phyloP scores from a whole-genome alignment of 2,797 vertebrate genomes.

The Iguana delicatissima region DNA sequence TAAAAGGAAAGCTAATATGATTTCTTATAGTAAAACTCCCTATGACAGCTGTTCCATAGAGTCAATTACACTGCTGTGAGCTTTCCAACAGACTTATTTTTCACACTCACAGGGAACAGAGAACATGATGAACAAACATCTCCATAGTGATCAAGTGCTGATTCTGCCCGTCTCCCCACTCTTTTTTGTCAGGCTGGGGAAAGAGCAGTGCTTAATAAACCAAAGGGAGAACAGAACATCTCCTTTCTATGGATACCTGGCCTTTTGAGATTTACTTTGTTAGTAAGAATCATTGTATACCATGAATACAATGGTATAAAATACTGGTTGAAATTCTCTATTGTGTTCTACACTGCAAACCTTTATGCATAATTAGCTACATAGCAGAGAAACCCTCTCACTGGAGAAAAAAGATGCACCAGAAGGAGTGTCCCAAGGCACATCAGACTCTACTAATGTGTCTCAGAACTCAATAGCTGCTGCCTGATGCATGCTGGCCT shows the following conservation, averaged over 20 bases:
- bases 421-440: too few relatives aligned
- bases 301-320: neutral
- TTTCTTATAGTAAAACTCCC: slow-evolving; percentile 68
- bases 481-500: too few relatives aligned
- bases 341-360: too few relatives aligned
- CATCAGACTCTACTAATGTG: too few relatives aligned
- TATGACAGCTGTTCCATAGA: slow-evolving; percentile 70
- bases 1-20: slow-evolving; percentile 75
- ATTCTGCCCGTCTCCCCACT: slow-evolving; percentile 39
- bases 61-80: slow-evolving; percentile 68
- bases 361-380: too few relatives aligned
- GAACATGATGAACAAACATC: slow-evolving; percentile 65
- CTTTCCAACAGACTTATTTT: slow-evolving; percentile 66
- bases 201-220: slow-evolving; percentile 62
- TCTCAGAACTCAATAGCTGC: too few relatives aligned
- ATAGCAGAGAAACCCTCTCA: too few relatives aligned
- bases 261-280: neutral
- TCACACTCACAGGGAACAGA: slow-evolving; percentile 65
- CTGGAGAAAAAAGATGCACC: too few relatives aligned
- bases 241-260: neutral
- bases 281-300: neutral
- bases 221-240: neutral
- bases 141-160: slow-evolving; percentile 60
- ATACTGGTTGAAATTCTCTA: too few relatives aligned
- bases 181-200: slow-evolving; percentile 60